Conservation (phyloP, 1,140 invertebrate species). For the Solenopsis fugax region DNA sequence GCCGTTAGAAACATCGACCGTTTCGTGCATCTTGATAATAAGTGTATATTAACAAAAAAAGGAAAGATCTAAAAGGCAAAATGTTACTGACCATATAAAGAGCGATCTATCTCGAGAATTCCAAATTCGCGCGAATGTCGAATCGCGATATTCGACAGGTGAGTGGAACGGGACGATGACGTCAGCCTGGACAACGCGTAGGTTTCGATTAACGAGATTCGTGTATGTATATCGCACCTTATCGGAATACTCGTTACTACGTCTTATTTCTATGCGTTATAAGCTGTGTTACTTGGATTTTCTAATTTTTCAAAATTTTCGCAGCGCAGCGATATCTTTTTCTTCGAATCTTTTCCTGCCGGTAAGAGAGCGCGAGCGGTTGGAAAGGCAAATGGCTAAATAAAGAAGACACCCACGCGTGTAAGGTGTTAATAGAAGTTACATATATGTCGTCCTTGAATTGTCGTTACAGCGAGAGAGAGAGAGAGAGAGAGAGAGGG, state of each 20-base stretch:
- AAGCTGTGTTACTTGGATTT: not conserved
- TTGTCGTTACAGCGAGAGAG: not conserved
- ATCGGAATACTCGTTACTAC: not conserved
- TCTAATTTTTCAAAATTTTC: constrained; percentile 5
- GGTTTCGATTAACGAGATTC: constrained; percentile 67
- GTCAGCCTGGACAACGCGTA: constrained; percentile 71
- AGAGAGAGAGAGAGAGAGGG: no score
- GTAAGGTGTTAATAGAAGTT: not conserved
- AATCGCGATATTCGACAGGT: constrained; percentile 66
- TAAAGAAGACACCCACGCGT: constrained; percentile 7
- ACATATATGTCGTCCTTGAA: constrained; percentile 14
- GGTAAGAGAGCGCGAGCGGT: not conserved
- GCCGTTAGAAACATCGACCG: not conserved
- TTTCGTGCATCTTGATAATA: not conserved
- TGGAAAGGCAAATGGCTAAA: constrained; percentile 45
- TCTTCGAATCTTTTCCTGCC: not conserved
- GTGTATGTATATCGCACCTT: not conserved
- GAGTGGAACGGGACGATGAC: constrained; percentile 74
- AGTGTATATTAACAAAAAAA: not conserved
- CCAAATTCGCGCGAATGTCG: constrained; percentile 61
- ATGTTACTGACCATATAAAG: constrained; percentile 68
- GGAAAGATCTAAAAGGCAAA: not conserved
- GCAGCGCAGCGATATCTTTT: not conserved
- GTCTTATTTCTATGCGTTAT: not conserved
- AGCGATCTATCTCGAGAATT: constrained; percentile 48